phyloP scores from a whole-genome alignment of 2,888 invertebrate species.

The Eledona agricola region DNA sequence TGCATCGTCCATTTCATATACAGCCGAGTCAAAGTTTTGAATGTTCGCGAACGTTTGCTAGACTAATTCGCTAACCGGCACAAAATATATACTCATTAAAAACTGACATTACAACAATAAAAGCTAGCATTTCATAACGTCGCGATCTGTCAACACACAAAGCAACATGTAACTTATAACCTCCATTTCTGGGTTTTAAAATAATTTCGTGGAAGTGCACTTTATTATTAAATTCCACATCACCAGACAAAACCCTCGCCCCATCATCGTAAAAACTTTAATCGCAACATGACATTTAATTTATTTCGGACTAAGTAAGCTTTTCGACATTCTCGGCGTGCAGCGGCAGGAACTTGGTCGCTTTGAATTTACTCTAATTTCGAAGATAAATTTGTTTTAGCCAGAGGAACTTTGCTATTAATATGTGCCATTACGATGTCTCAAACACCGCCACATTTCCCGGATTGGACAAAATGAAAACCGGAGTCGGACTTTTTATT shows the following conservation, averaged over 20 bases:
- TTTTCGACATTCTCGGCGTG: constrained; percentile 9
- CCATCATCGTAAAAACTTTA: constrained; percentile 21
- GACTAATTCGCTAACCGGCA: no score
- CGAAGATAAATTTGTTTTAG: constrained; percentile 18
- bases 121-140: constrained; percentile 1
- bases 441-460: constrained; percentile 7
- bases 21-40: neutral
- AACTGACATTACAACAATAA: constrained; percentile 4
- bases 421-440: constrained; percentile 23
- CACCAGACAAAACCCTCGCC: constrained; percentile 15
- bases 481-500: constrained; percentile 19
- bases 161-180: neutral
- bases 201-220: constrained; percentile 6
- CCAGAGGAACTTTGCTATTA: constrained; percentile 21
- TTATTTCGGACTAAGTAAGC: constrained; percentile 15
- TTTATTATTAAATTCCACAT: constrained; percentile 22
- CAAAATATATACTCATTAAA: constrained; percentile 11
- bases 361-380: constrained; percentile 18
- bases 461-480: constrained; percentile 11
- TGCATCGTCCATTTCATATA: constrained; percentile 9
- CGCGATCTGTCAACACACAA: constrained; percentile 1
- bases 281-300: constrained; percentile 31
- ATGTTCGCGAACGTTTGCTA: no score
- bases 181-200: constrained; percentile 1
- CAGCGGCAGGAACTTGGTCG: constrained; percentile 1